phyloP scores from a whole-genome alignment of 2,113 vertebrate genomes.

The Vulpes lagopus region DNA sequence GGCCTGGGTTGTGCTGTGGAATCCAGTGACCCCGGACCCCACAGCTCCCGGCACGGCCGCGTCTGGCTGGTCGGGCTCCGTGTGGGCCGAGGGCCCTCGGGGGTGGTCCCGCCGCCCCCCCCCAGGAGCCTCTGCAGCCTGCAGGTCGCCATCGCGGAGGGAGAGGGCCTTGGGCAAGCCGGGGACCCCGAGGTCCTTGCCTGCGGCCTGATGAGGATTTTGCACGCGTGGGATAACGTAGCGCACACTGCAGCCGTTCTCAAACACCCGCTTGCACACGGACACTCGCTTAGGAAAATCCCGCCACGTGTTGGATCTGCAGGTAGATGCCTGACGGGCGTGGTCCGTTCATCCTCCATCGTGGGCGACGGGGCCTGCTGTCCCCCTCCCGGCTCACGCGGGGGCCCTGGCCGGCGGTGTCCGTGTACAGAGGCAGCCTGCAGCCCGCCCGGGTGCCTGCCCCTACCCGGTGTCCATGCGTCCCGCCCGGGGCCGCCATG shows the following conservation, averaged over 20 bases:
- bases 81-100: accelerated
- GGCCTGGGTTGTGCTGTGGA: too few species aligned
- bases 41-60: too few species aligned
- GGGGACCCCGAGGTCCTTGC: neutral
- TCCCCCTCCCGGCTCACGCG: neutral
- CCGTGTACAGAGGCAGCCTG: neutral
- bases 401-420: too few species aligned
- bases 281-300: too few species aligned
- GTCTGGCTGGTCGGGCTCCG: too few species aligned
- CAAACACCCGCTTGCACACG: neutral
- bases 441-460: too few species aligned
- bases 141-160: too few species aligned
- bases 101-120: too few species aligned
- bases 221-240: too few species aligned
- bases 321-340: accelerated
- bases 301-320: accelerated
- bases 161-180: neutral
- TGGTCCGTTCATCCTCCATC: accelerated
- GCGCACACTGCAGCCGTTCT: neutral
- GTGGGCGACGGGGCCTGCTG: accelerated
- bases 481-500: neutral
- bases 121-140: too few species aligned
- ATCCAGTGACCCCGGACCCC: too few species aligned
- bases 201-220: neutral
- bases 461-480: too few species aligned